Evolutionary conservation across 2,113 vertebrate species (phyloP).

Genomic region (Cyprinodon tularosa): DNA sequence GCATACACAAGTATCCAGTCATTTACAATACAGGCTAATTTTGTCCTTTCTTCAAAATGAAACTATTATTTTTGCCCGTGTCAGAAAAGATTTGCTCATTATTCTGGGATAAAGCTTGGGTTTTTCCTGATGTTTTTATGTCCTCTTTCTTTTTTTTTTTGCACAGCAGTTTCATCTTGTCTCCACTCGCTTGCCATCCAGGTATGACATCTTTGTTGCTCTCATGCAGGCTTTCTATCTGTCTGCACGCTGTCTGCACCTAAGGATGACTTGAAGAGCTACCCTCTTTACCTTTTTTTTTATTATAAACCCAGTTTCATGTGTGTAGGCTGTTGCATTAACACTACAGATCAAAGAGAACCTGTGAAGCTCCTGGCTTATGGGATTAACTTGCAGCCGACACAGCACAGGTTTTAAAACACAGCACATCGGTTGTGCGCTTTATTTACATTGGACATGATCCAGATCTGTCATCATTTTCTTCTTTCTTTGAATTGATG

Average conservation of each 20-base stretch:
- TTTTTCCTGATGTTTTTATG: constrained; percentile 25
- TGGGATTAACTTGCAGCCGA: constrained; percentile 46
- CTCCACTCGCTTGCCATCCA: constrained; percentile 51
- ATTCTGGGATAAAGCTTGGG: constrained; percentile 16
- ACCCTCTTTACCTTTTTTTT: constrained; percentile 54
- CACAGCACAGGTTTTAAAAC: not conserved
- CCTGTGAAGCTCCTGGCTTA: constrained; percentile 38
- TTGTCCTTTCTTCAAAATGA: constrained; percentile 1
- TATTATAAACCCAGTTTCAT: constrained; percentile 51
- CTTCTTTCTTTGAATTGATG: constrained; percentile 16
- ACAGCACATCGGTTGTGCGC: constrained; percentile 27
- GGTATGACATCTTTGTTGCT: constrained; percentile 50
- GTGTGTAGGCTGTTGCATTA: constrained; percentile 39
- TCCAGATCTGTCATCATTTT: constrained; percentile 57
- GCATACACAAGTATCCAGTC: not conserved
- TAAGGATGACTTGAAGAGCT: constrained; percentile 52
- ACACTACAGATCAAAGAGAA: constrained; percentile 60
- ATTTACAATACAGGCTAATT: not conserved
- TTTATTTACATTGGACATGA: constrained; percentile 56
- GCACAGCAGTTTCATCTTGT: constrained; percentile 34
- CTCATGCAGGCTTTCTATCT: constrained; percentile 47
- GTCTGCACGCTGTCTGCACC: constrained; percentile 61
- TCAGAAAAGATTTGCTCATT: constrained; percentile 21
- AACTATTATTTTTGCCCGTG: not conserved
- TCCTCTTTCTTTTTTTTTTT: constrained; percentile 14